phyloP scores from a whole-genome alignment of 2,888 invertebrate species.

The Elysia crispata region DNA sequence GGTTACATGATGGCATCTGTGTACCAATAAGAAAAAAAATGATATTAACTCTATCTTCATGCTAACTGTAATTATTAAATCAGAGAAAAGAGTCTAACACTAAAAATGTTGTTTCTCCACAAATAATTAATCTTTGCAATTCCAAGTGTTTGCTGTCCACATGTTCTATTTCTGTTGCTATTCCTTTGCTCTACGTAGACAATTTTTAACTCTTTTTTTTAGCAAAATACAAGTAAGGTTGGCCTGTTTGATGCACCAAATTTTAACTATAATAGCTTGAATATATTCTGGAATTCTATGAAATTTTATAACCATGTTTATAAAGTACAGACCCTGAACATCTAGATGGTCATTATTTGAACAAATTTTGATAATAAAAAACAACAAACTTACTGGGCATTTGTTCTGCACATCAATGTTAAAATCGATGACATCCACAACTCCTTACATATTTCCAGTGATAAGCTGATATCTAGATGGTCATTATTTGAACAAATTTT shows the following conservation, averaged over 20 bases:
- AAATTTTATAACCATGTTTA: too few species aligned
- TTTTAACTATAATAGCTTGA: too few species aligned
- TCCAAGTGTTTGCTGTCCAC: too few species aligned
- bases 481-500: not conserved
- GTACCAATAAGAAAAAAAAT: not conserved
- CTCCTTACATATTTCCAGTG: constrained; percentile 63
- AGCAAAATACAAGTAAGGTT: too few species aligned
- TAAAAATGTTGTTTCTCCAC: too few species aligned
- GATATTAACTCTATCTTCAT: not conserved
- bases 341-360: not conserved
- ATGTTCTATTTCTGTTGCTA: too few species aligned
- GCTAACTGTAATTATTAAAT: not conserved
- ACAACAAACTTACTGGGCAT: constrained; percentile 36
- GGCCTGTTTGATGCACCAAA: too few species aligned
- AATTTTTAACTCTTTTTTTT: too few species aligned
- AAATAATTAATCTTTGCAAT: too few species aligned
- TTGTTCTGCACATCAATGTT: constrained; percentile 18
- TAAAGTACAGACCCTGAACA: too few species aligned
- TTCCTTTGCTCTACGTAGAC: too few species aligned
- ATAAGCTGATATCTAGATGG: constrained; percentile 50
- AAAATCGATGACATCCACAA: constrained; percentile 57
- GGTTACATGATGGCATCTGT: constrained; percentile 16
- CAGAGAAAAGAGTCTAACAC: too few species aligned
- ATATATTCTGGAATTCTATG: not conserved
- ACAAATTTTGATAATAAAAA: not conserved